Evolutionary conservation across 2,888 invertebrate genomes (phyloP).

Genomic region (Mayetiola destructor): DNA sequence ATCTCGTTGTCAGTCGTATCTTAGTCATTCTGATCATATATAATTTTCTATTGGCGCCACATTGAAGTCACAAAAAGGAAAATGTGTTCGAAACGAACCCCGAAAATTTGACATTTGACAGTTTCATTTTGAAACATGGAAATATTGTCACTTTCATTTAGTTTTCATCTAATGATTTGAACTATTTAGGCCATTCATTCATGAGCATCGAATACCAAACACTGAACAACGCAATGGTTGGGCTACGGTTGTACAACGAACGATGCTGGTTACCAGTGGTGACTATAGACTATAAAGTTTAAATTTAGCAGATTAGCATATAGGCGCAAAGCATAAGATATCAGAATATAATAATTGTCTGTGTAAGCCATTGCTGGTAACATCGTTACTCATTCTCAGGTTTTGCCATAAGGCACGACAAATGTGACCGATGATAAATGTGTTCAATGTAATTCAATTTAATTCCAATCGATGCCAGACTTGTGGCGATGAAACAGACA

Average conservation of each 20-base stretch:
- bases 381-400: slow-evolving; percentile 4
- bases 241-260: no score
- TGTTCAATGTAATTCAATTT: background rate
- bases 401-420: background rate
- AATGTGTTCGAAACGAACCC: background rate
- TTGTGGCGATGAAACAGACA: no score
- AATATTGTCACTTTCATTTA: background rate
- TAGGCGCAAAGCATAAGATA: no score
- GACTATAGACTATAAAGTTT: no score
- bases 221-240: no score
- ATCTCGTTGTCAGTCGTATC: slow-evolving; percentile 6
- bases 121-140: background rate
- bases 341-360: slow-evolving; percentile 3
- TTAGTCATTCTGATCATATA: background rate
- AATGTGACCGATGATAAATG: background rate
- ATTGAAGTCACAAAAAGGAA: no score
- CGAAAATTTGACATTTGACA: background rate
- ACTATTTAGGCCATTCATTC: background rate
- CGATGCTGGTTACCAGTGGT: no score
- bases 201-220: no score
- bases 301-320: no score
- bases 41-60: no score
- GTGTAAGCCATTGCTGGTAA: slow-evolving; percentile 1
- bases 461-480: background rate
- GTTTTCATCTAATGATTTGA: slow-evolving; percentile 7